These are phyloP conservation scores for Rafetus swinhoei DNA, from an alignment of 2,113 vertebrate genomes.

Conservation along the genomic window DNA sequence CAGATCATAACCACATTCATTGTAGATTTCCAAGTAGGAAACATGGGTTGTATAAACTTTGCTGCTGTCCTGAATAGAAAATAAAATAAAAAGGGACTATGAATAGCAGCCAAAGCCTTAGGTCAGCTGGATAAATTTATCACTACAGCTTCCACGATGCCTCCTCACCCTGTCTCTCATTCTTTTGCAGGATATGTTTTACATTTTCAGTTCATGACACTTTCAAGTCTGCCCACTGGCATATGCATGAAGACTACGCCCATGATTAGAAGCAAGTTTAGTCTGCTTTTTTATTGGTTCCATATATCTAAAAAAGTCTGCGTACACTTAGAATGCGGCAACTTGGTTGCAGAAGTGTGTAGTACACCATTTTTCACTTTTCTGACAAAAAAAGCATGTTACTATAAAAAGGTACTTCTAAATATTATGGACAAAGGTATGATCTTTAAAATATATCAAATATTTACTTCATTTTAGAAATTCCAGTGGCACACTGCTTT, in stretches of 20 bases:
- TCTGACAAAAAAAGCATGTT: neutral
- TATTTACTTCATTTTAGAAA: conserved; percentile 36
- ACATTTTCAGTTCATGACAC: conserved; percentile 31
- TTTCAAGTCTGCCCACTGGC: conserved; percentile 42
- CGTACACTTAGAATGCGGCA: conserved; percentile 28
- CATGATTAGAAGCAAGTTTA: conserved; percentile 60
- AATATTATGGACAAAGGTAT: conserved; percentile 21
- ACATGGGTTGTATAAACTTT: conserved; percentile 90
- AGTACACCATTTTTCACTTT: conserved; percentile 43
- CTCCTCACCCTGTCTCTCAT: neutral
- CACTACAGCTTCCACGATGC: neutral
- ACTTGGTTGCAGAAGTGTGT: conserved; percentile 6
- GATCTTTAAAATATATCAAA: neutral
- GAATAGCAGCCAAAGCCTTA: neutral
- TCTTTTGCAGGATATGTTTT: conserved; percentile 10
- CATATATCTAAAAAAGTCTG: conserved; percentile 40
- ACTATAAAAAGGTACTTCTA: conserved; percentile 29
- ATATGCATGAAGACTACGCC: neutral
- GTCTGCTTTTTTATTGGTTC: conserved; percentile 52
- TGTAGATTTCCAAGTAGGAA: conserved; percentile 99
- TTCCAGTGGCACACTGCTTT: conserved; percentile 36
- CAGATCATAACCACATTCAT: conserved; percentile 95
- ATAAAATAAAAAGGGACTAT: conserved; percentile 7
- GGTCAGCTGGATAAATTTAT: conserved; percentile 1
- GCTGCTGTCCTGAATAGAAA: conserved; percentile 84